Percentiles rank a stretch among this genome's conserved stretches.
Evolutionary conservation across 2,888 invertebrate species (phyloP).

Genomic region (Ptychoptera albimana): DNA sequence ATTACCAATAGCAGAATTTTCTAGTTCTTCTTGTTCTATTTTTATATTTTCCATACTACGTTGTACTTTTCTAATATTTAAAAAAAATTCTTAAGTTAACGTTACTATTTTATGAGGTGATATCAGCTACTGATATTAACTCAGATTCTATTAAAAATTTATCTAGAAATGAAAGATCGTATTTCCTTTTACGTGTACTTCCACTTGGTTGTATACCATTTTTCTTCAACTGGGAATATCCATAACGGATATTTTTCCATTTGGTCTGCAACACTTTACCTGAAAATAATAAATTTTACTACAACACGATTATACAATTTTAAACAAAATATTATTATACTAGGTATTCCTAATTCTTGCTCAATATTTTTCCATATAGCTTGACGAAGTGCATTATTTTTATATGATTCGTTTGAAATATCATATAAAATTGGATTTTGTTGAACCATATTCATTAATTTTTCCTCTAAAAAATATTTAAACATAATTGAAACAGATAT

Average conservation of each 20-base stretch:
- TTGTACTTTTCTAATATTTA: too few relatives aligned
- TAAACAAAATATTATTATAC: background rate
- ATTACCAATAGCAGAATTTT: too few relatives aligned
- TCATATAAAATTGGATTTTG: background rate
- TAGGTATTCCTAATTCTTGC: background rate
- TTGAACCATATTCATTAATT: background rate
- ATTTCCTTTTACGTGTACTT: background rate
- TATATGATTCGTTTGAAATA: background rate
- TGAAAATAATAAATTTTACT: background rate
- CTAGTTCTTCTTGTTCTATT: too few relatives aligned
- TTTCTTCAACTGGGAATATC: background rate
- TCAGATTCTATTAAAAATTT: background rate
- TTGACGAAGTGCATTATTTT: background rate
- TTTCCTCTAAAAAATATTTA: slow-evolving; percentile 1
- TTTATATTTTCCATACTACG: too few relatives aligned
- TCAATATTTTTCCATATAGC: background rate
- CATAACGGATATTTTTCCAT: slow-evolving; percentile 1
- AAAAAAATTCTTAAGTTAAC: too few relatives aligned
- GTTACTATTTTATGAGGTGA: too few relatives aligned
- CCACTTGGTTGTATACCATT: background rate
- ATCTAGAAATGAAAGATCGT: background rate
- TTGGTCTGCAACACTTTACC: slow-evolving; percentile 1
- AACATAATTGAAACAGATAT: too few relatives aligned
- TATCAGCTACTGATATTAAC: too few relatives aligned
- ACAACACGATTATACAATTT: too few relatives aligned